These are phyloP conservation scores for Drosophila flavopinicola DNA, from an alignment of 2,888 invertebrate species.

Conservation along the genomic window DNA sequence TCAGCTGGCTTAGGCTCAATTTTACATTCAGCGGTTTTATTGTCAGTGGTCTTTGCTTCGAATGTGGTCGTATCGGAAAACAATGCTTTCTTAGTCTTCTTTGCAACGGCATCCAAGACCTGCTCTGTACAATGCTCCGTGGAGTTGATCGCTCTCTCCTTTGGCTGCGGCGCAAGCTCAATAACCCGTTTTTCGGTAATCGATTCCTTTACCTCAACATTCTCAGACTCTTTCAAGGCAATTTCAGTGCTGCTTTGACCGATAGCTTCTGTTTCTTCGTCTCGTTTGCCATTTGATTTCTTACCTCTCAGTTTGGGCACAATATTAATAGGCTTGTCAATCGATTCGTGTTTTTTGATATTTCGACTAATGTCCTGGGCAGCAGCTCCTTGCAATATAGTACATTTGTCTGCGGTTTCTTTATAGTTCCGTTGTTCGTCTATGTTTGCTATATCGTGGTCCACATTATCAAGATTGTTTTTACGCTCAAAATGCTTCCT, in stretches of 20 bases:
- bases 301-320: constrained; percentile 82
- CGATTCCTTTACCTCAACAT: constrained; percentile 24
- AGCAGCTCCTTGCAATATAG: constrained; percentile 3
- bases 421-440: constrained; percentile 4
- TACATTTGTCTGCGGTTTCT: constrained; percentile 22
- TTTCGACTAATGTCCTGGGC: constrained; percentile 24
- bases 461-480: constrained; percentile 27
- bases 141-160: constrained; percentile 21
- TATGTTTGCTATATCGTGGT: constrained; percentile 7
- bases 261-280: constrained; percentile 50
- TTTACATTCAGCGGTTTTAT: constrained; percentile 19
- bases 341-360: constrained; percentile 38
- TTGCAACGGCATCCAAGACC: constrained; percentile 81
- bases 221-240: constrained; percentile 8
- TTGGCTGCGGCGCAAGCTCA: not conserved
- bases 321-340: constrained; percentile 81
- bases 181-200: constrained; percentile 15
- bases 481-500: constrained; percentile 73
- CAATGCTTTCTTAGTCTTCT: constrained; percentile 84
- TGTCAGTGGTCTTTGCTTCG: constrained; percentile 30
- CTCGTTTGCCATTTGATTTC: constrained; percentile 65
- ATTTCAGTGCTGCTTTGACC: constrained; percentile 7
- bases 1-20: constrained; percentile 29
- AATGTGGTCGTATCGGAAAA: constrained; percentile 68
- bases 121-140: constrained; percentile 69